Evolutionary conservation across 2,113 vertebrate species (phyloP), one percentile per base, ranked within the genome.

Genomic region (Ammodytes dubius): DNA sequence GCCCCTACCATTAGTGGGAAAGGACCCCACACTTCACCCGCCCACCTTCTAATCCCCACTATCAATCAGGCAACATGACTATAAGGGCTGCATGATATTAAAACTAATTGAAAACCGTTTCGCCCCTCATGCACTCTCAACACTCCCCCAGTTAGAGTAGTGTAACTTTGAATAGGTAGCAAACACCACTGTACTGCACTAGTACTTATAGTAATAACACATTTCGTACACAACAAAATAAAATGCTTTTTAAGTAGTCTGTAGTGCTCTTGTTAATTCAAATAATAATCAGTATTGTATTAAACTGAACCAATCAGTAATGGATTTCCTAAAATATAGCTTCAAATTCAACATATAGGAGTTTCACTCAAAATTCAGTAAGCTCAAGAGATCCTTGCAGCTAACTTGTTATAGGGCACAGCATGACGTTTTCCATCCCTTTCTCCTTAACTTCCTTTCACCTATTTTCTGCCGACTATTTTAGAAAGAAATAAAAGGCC

Each of bases 31-130:
- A 74, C 71, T 68, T 79, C n/a, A 45, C 68, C 79, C 58, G 70
- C 74, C 79, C 67, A 74, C 57, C 0, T 0, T 45, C 68, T 84
- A 89, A 89, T 77, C 69, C 76, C 71, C 53, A 8, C 63, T 77
- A 88, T 89, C 83, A 70, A 57, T 89, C 85, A 83, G 14, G 73
- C 49, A 76, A 61, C n/a, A 71, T 45, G 59, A 66, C 75, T 79
- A 7, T 40, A 57, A 84, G 76, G 39, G 54, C 64, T 12, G 68
- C 52, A 72, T 64, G 49, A 68, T 79, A 65, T 83, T 87, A 66
- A 81, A 83, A 84, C 83, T 60, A 85, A 85, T 74, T 79, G 57
- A 83, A 86, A 89, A 83, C 19, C 11, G 35, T 56, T 78, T 86
- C 71, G 74, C 14, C 19, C 45, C 69, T 61, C 10, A 56, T 63